Conservation (phyloP, 2,113 vertebrate species). For the Lonchura striata region DNA sequence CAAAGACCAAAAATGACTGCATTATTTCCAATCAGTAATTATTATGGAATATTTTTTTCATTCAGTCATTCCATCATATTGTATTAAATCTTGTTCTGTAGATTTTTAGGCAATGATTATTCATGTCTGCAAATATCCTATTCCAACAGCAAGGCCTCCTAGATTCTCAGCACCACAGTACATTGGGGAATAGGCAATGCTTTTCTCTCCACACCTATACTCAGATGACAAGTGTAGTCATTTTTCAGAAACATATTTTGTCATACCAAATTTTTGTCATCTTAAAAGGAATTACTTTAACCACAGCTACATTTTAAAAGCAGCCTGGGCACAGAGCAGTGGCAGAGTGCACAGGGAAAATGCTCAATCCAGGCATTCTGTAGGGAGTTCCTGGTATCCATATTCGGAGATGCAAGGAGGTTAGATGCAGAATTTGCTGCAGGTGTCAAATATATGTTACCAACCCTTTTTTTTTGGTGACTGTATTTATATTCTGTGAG, state of each 20-base stretch:
- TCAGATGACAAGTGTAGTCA: neutral
- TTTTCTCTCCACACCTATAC: neutral
- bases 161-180: neutral
- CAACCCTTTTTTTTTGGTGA: neutral
- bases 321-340: neutral
- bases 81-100: neutral
- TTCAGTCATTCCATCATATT: neutral
- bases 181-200: neutral
- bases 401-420: neutral
- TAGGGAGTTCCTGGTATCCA: neutral
- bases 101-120: neutral
- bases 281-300: neutral
- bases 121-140: neutral
- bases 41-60: neutral
- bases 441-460: neutral
- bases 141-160: neutral
- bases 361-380: neutral
- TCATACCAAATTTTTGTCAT: neutral
- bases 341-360: neutral
- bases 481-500: neutral
- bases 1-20: neutral
- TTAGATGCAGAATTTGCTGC: neutral
- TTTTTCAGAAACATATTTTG: neutral
- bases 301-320: neutral
- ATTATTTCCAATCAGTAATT: neutral